Evolutionary conservation across 2,113 vertebrate species (phyloP).

Genomic region (Saguinus midas): DNA sequence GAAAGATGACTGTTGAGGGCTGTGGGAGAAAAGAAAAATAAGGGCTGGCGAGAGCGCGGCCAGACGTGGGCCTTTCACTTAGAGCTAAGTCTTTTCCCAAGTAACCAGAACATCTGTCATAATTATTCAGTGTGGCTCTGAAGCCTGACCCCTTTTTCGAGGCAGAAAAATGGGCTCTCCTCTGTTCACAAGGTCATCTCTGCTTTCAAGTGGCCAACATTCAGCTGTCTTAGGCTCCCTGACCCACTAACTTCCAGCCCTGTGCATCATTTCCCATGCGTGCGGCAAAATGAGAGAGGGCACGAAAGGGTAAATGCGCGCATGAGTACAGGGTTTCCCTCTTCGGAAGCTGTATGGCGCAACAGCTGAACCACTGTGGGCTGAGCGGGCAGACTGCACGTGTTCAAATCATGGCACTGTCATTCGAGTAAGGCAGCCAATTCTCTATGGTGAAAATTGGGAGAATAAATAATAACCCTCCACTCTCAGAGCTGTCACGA

Average conservation of each 20-base stretch:
- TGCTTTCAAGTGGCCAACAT: not conserved
- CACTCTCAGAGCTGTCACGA: not conserved
- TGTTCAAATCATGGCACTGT: not conserved
- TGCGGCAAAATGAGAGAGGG: not conserved
- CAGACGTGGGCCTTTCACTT: not conserved
- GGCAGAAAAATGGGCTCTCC: not conserved
- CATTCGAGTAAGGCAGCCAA: not conserved
- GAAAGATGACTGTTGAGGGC: not conserved
- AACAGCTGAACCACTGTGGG: fast-evolving
- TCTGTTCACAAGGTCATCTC: not conserved
- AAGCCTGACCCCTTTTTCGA: not conserved
- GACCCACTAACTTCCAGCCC: not conserved
- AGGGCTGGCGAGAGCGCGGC: not conserved
- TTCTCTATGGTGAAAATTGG: not conserved
- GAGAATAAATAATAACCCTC: not conserved
- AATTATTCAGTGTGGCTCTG: not conserved
- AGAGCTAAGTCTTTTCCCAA: not conserved
- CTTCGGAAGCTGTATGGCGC: fast-evolving
- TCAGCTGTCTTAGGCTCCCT: not conserved
- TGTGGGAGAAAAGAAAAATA: not conserved
- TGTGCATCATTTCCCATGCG: not conserved
- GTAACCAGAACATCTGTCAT: not conserved
- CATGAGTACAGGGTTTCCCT: not conserved
- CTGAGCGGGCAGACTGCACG: not conserved
- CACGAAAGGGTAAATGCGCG: fast-evolving